phyloP scores from a whole-genome alignment of 2,888 invertebrate species.

The Charanyca ferruginea region DNA sequence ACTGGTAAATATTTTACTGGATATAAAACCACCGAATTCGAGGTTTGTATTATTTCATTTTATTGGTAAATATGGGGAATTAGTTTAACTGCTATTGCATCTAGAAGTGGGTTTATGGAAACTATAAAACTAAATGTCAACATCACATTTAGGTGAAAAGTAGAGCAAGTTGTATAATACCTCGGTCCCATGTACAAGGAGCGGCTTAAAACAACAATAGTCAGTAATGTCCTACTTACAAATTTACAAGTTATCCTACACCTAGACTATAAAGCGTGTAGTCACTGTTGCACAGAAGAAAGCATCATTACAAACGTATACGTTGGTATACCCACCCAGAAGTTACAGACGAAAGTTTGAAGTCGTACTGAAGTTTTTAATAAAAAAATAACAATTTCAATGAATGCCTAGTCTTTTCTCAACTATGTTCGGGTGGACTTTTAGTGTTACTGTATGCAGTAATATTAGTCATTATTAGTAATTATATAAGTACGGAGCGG shows the following conservation, averaged over 20 bases:
- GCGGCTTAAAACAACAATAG: conserved; percentile 30
- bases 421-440: no score
- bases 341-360: conserved; percentile 7
- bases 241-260: conserved; percentile 24
- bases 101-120: conserved; percentile 13
- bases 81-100: conserved; percentile 11
- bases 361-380: background rate
- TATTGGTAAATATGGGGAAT: conserved; percentile 18
- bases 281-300: conserved; percentile 13
- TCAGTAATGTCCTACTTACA: conserved; percentile 22
- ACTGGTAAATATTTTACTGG: conserved; percentile 30
- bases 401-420: no score
- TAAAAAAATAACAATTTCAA: background rate
- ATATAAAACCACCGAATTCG: conserved; percentile 36
- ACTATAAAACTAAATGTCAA: conserved; percentile 43
- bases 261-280: background rate
- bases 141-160: conserved; percentile 34
- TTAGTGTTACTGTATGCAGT: no score
- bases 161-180: conserved; percentile 31
- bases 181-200: conserved; percentile 21
- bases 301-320: conserved; percentile 2
- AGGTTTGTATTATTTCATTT: conserved; percentile 52
- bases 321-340: no score
- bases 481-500: no score
- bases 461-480: no score